Evolutionary conservation across 2,797 vertebrate genomes (phyloP), one percentile per base, ranked within the genome.

Genomic region (Hyperoplus lanceolatus): DNA sequence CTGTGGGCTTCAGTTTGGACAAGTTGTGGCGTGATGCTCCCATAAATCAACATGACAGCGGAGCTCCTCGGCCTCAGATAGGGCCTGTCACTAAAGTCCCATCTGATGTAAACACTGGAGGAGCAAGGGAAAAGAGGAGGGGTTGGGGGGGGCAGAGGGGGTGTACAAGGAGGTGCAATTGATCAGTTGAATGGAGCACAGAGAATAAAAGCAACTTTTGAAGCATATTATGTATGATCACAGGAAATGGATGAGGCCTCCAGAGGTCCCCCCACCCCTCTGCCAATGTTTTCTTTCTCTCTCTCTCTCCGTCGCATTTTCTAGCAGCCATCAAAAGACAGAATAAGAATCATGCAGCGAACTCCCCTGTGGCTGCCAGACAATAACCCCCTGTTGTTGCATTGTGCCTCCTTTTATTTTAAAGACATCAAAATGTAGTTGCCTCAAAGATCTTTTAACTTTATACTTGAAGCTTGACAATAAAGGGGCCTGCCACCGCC

Each of bases 1-100:
- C 96, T 97, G 96, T 95, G 92, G 96, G 97, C 96, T 97, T 97
- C 96, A 97, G 96, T 99, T 97, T 98, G 97, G 97, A 99, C 98
- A 98, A 98, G 97, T 98, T 96, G 96, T 96, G 96, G 97, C 96
- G 96, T 96, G 97, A 97, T 96, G 96, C 96, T 95, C 96, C 96
- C 97, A 99, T 99, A 99, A 99, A 99, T 99, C 98, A 99, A 97
- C 96, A 95, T 98, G 97, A 99, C 97, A 98, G 97, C 95, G 90
- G 94, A 94, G 96, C 97, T 97, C 96, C 96, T 94, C 95, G 95
- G 96, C 95, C 96, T 97, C 95, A 97, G 97, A 98, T 98, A 97
- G 96, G 94, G 94, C 96, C 97, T 97, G 97, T 99, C 97, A 98
- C 96, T 95, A 93, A 29, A 96, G 96, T 96, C 95, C 96, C 97